phyloP scores from a whole-genome alignment of 2,797 vertebrate species.

The Sphenopsis melanotis region DNA sequence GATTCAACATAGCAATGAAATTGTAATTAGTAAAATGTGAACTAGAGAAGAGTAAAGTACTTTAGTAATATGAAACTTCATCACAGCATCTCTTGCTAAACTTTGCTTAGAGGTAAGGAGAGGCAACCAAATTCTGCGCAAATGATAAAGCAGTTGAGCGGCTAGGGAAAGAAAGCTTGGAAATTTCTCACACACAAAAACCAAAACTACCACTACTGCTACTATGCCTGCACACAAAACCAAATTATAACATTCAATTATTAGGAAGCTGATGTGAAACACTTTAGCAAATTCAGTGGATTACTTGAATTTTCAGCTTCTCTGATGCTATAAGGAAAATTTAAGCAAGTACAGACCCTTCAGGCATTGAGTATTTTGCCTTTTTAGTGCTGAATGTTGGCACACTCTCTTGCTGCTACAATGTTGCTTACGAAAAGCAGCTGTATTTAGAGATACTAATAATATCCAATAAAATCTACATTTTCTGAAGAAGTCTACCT shows the following conservation, averaged over 20 bases:
- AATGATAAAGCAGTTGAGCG: background rate
- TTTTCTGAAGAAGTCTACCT: background rate
- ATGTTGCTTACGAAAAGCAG: conserved; percentile 36
- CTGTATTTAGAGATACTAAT: conserved; percentile 2
- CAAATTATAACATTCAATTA: background rate
- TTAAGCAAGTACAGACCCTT: background rate
- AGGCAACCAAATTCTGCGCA: background rate
- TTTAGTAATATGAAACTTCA: conserved; percentile 14
- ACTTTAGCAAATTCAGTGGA: background rate
- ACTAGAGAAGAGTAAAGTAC: background rate
- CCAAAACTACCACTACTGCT: background rate
- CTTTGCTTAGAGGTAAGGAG: conserved; percentile 45
- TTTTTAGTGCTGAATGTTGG: conserved; percentile 3
- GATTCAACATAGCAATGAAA: background rate
- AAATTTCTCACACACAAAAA: background rate
- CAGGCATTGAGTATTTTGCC: background rate
- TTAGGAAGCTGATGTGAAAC: background rate
- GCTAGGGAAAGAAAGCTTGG: background rate
- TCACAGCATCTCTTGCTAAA: conserved; percentile 20
- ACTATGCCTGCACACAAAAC: background rate
- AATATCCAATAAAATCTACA: background rate
- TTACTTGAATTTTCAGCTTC: background rate
- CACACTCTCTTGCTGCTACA: background rate
- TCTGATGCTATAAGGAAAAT: background rate
- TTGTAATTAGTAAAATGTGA: background rate